Base-by-base conservation (phyloP, 2,888 invertebrate genomes). In the Phortica okadai region DNA sequence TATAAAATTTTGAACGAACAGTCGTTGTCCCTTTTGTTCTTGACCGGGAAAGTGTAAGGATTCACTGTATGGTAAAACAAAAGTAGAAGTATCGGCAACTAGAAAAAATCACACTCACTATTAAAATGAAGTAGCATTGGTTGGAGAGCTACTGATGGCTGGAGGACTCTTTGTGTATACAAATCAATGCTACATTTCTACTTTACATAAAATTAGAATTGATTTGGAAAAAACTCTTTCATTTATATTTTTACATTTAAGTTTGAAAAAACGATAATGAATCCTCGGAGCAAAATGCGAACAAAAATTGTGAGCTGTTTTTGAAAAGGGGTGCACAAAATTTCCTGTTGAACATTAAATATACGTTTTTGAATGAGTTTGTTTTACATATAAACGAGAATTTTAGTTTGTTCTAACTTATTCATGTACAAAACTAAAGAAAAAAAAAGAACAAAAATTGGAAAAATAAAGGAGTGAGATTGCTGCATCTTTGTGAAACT, bases 381-480 rank as follows among this genome's bases (percentile, higher is more conserved):
- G 50, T 1, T 2, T 11, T 50, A 2, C 6, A 14, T 50, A 11
- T 50, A 6, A 50, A 14, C 50, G 10, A 50, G 14, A 11, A 11
- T 8, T 50, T 11, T 50, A 50, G 8, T 50, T 50, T 50, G 8
- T 50, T 50, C 2, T 21, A 21, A 21, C 1, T 0, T 21, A 21
- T 11, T 50, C 0, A 50, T 50, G 8, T 14, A 50, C 2, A 11
- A 74, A 1, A 76, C 21, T 21, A 62, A 11, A 66, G 62, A 33
- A 79, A 66, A 66, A 33, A 79, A 77, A 8, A 14, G n/a, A 2
- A 33, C 33, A 33, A 33, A 33, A 33, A 33, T 33, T 33, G 33
- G 33, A 4, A 33, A 33, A 33, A 33, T 33, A 33, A 33, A 33
- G 1, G 33, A 33, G 33, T 33, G 33, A 2, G 0, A 1, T 33